phyloP scores from a whole-genome alignment of 2,888 invertebrate species.

The Rhogogaster chlorosoma region DNA sequence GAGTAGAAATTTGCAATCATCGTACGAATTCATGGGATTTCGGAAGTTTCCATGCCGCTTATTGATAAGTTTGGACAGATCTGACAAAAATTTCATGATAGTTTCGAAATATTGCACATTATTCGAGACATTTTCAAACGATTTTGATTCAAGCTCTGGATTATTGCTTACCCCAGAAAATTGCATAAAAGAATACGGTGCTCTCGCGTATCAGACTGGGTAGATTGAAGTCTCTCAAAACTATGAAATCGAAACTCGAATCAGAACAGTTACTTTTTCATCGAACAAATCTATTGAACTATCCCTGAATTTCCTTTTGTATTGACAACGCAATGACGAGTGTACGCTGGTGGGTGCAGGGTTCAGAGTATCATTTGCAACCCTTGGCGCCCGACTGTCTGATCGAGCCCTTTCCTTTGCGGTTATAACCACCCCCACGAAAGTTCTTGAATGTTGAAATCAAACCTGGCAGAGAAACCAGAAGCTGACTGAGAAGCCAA shows the following conservation, averaged over 20 bases:
- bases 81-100: not conserved
- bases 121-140: not conserved
- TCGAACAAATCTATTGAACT: not conserved
- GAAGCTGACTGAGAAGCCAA: slow-evolving; percentile 28
- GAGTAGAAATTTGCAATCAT: not conserved
- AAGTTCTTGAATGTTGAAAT: not conserved
- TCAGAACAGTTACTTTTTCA: no score
- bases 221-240: no score
- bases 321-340: not conserved
- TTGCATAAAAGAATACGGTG: not conserved
- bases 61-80: not conserved
- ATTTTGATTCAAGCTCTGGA: not conserved
- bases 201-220: not conserved
- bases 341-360: not conserved
- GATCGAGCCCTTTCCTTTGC: not conserved
- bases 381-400: not conserved
- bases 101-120: not conserved
- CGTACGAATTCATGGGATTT: not conserved
- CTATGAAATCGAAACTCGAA: no score
- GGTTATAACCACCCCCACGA: not conserved
- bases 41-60: not conserved
- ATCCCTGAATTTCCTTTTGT: not conserved
- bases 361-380: not conserved
- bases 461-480: not conserved
- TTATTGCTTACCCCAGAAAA: not conserved